Evolutionary conservation across 2,113 vertebrate genomes (phyloP).

Genomic region (Sisor rabdophorus): DNA sequence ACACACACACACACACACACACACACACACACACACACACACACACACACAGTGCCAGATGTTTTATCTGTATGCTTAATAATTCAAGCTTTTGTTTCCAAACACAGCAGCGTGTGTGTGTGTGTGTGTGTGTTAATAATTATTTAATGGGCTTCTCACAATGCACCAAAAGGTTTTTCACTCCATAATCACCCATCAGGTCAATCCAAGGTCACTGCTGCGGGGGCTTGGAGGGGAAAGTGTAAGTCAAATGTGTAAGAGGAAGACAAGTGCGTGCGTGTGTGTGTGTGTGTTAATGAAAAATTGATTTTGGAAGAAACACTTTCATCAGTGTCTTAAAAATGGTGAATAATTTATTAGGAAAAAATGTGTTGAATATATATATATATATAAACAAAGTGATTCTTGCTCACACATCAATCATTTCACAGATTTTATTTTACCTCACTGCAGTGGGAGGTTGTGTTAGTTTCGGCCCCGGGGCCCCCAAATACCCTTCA

Average conservation of each 20-base stretch:
- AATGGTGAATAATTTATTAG: not conserved
- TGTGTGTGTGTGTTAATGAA: not conserved
- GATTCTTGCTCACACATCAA: no score
- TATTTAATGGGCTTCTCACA: not conserved
- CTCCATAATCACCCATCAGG: not conserved
- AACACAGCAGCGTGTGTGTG: not conserved
- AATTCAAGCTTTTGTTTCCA: not conserved
- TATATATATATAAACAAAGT: not conserved
- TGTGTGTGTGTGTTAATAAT: not conserved
- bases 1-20: not conserved
- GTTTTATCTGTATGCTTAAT: not conserved
- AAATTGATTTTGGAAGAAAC: not conserved
- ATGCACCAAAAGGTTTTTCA: not conserved
- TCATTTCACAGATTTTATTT: no score
- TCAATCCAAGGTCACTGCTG: not conserved
- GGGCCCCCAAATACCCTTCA: no score
- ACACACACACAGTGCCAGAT: not conserved
- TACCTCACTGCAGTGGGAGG: no score
- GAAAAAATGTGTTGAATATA: not conserved
- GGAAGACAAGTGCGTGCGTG: not conserved
- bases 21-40: not conserved
- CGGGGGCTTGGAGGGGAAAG: not conserved
- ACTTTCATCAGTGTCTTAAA: not conserved
- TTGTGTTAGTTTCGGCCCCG: no score
- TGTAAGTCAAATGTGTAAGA: not conserved